Base-by-base conservation (phyloP, 2,888 invertebrate genomes). In the Camptogramma bilineatum region DNA sequence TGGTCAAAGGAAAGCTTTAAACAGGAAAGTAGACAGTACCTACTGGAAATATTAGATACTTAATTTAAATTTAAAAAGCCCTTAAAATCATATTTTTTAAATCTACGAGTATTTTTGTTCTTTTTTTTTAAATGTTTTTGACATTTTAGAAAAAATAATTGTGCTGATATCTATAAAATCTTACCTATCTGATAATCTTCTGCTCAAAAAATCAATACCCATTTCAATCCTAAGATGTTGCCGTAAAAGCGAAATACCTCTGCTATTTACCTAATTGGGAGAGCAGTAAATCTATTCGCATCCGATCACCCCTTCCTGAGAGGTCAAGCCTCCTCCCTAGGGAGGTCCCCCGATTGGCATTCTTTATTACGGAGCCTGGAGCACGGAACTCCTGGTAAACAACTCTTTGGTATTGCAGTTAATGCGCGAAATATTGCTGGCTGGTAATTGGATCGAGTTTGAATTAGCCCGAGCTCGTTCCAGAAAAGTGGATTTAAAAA, bases 251-350 rank as follows among this genome's bases (percentile, higher is more conserved):
- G 64, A 73, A 78, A 64, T 68, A 71, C 74, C 66, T 77, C 76
- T 76, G 74, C 76, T 80, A 80, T 82, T 81, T 79, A 73, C 78
- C 81, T 84, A 84, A 84, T 85, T 85, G 84, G 82, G 81, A 85
- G 81, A 82, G 81, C 78, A 77, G 77, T 78, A 79, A 82, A 78
- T 75, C 80, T 78, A 77, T 78, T 73, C 75, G 64, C 56, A 54
- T 71, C 70, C 78, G 73, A 76, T 80, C 82, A 84, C 86, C 89
- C 87, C 84, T 84, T 84, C 17, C 75, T 68, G 77, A 80, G 85
- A 81, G 85, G 86, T 85, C 83, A 82, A 80, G 78, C 76, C 74
- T 64, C 75, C 75, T 82, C 82, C 84, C 85, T 39, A 31, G 85
- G 81, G 85, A 78, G 59, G 64, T 55, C 72, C 75, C 74, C 74